A percentile compares a stretch with the other conserved stretches of the same genome.
Evolutionary conservation across 2,113 vertebrate species (phyloP).

Genomic region (Catagonus wagneri): DNA sequence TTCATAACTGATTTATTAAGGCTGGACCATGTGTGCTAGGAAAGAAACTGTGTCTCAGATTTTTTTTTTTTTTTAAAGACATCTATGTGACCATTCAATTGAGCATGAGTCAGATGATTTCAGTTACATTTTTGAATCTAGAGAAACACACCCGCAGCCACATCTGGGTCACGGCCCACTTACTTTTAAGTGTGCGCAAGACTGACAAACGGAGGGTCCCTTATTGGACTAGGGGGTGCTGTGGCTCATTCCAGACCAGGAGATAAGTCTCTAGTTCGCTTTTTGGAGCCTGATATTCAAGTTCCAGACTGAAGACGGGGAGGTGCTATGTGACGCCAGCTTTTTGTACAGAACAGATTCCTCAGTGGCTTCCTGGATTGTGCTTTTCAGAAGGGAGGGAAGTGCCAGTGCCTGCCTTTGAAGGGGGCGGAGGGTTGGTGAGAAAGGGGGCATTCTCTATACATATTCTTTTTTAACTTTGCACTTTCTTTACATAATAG

Average conservation of each 20-base stretch:
- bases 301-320: neutral
- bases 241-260: neutral
- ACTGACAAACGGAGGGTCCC: neutral
- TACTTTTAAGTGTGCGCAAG: neutral
- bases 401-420: too few species aligned
- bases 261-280: neutral
- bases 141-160: neutral
- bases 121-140: neutral
- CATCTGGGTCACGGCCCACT: neutral
- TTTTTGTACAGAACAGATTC: neutral
- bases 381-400: neutral
- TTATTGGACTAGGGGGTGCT: neutral
- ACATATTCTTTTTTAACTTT: too few species aligned
- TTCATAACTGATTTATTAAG: neutral
- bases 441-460: too few species aligned
- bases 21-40: neutral
- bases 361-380: neutral
- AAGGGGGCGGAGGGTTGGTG: too few species aligned
- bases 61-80: neutral
- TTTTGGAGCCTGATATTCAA: neutral
- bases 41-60: neutral
- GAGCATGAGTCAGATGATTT: neutral
- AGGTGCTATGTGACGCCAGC: neutral
- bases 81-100: neutral
- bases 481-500: too few species aligned